A percentile compares a stretch with the other conserved stretches of the same genome.
Conservation (phyloP, 2,797 vertebrate species). For the Sciaenops ocellatus region DNA sequence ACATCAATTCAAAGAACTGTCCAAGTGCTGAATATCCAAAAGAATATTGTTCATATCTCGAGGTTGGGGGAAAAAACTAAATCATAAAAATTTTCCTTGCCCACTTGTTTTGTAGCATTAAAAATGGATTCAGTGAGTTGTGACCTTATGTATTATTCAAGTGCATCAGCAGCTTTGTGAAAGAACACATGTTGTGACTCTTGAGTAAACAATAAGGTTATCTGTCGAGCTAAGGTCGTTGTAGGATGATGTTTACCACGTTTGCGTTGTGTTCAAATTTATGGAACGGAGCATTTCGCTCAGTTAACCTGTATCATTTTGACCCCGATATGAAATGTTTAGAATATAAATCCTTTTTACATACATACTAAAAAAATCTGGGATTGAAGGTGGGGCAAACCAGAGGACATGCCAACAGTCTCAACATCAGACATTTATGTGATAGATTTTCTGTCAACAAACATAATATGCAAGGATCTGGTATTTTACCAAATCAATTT, state of each 20-base stretch:
- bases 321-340: slow-evolving; percentile 12
- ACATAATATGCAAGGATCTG: slow-evolving; percentile 17
- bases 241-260: not conserved
- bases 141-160: slow-evolving; percentile 60
- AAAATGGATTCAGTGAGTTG: slow-evolving; percentile 46
- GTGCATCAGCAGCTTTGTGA: slow-evolving; percentile 21
- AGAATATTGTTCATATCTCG: not conserved
- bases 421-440: slow-evolving; percentile 52
- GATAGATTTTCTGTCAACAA: slow-evolving; percentile 49
- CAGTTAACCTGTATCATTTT: slow-evolving; percentile 16
- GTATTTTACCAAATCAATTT: not conserved
- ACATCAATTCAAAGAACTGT: not conserved
- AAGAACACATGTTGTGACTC: slow-evolving; percentile 30
- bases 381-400: slow-evolving; percentile 39
- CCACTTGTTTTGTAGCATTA: slow-evolving; percentile 43
- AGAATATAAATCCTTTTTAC: slow-evolving; percentile 27
- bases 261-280: slow-evolving; percentile 16
- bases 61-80: not conserved
- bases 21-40: not conserved
- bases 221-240: slow-evolving; percentile 39
- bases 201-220: slow-evolving; percentile 41
- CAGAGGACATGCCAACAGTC: slow-evolving; percentile 55
- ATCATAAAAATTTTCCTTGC: not conserved
- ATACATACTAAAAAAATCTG: slow-evolving; percentile 14
- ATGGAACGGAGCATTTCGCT: slow-evolving; percentile 6